phyloP scores from a whole-genome alignment of 2,797 vertebrate genomes.

The Anas capensis region DNA sequence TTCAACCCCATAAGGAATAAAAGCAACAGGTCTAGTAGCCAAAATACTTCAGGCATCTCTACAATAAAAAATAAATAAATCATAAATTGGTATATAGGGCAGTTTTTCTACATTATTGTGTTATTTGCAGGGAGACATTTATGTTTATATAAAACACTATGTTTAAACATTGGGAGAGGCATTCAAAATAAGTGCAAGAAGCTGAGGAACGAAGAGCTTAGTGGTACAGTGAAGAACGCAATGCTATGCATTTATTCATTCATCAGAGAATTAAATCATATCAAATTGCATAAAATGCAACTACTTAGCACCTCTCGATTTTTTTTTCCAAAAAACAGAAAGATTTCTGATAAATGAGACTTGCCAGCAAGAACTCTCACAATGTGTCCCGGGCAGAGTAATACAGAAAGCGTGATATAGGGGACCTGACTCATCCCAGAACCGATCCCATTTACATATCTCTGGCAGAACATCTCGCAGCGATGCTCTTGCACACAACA shows the following conservation, averaged over 20 bases:
- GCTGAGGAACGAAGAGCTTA: not conserved
- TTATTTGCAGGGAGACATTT: not conserved
- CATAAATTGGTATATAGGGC: not conserved
- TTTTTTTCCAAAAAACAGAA: conserved; percentile 12
- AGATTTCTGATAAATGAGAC: conserved; percentile 58
- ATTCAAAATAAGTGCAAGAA: not conserved
- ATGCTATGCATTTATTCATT: not conserved
- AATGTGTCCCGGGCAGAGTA: conserved; percentile 39
- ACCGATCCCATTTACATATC: conserved; percentile 34
- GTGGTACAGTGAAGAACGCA: not conserved
- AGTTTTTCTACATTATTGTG: not conserved
- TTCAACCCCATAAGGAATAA: not conserved
- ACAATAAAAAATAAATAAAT: not conserved
- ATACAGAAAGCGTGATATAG: conserved; percentile 34
- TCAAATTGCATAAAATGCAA: not conserved
- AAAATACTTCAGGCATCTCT: not conserved
- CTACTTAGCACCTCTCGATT: not conserved
- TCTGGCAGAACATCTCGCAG: not conserved
- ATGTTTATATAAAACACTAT: not conserved
- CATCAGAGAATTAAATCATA: not conserved
- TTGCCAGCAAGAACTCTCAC: conserved; percentile 25
- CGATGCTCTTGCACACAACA: not conserved
- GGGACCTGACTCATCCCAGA: conserved; percentile 61
- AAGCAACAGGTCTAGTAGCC: not conserved
- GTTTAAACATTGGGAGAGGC: not conserved